Conservation (phyloP, 2,797 vertebrate species). For the Botia kubotai region DNA sequence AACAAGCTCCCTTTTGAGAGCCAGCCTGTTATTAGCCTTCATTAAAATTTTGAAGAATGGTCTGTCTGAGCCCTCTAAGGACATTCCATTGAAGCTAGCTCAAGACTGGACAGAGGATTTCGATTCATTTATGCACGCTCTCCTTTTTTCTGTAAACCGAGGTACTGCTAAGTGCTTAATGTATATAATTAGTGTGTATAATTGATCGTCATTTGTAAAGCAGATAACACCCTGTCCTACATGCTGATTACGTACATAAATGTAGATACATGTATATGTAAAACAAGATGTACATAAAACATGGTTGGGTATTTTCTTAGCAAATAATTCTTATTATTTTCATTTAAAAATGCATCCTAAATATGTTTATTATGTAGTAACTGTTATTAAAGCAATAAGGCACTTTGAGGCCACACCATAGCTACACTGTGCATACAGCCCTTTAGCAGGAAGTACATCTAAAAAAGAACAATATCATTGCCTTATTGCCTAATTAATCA, state of each 20-base stretch:
- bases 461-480: not conserved
- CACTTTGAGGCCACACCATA: not conserved
- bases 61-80: conserved; percentile 30
- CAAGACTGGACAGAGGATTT: not conserved
- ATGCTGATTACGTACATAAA: no score
- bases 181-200: not conserved
- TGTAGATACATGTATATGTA: no score
- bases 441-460: not conserved
- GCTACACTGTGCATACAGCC: not conserved
- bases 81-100: conserved; percentile 7
- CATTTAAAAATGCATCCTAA: not conserved
- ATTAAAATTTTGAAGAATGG: conserved; percentile 54
- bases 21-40: conserved; percentile 49
- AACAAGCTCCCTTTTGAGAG: conserved; percentile 56
- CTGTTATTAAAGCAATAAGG: not conserved
- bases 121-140: not conserved
- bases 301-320: no score
- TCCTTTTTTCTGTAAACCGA: not conserved
- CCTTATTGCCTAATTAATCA: not conserved
- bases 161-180: not conserved
- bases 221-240: not conserved
- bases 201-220: not conserved
- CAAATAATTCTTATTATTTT: no score
- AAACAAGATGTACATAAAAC: no score
- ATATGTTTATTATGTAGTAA: not conserved